A percentile compares a stretch with the other conserved stretches of the same genome.
Evolutionary conservation across 2,797 vertebrate genomes (phyloP).

Genomic region (Helicolenus hilgendorfi): DNA sequence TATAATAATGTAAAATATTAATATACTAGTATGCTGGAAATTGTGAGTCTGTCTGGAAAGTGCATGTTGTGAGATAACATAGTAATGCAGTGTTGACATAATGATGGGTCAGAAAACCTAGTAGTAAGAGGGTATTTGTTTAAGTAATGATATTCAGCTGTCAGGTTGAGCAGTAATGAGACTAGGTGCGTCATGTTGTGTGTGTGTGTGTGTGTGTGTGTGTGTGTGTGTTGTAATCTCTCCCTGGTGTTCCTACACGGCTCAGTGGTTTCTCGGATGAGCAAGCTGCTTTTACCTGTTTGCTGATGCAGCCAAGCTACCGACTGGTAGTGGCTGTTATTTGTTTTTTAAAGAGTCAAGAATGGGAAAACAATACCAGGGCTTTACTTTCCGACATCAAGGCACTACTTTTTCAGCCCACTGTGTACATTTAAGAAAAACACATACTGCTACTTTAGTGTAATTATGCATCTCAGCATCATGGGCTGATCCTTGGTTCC

Average conservation of each 20-base stretch:
- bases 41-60: not conserved
- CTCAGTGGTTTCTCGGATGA: conserved; percentile 58
- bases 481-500: not conserved
- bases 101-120: conserved; percentile 3
- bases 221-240: conserved; percentile 34
- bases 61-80: conserved; percentile 1
- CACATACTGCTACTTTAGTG: not conserved
- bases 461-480: not conserved
- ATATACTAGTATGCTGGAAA: not conserved
- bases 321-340: not conserved
- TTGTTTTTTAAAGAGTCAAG: not conserved
- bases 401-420: not conserved
- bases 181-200: not conserved
- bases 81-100: not conserved
- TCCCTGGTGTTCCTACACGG: conserved; percentile 36
- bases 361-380: not conserved
- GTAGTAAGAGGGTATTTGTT: not conserved
- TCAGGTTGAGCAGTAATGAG: conserved; percentile 53
- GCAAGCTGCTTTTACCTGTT: conserved; percentile 50
- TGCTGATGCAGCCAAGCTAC: conserved; percentile 15
- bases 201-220: not conserved
- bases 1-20: not conserved
- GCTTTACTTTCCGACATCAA: not conserved
- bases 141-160: conserved; percentile 24
- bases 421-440: not conserved